Percentiles rank a stretch among this genome's conserved stretches.
Evolutionary conservation across 2,888 invertebrate genomes (phyloP).

Genomic region (Baronia brevicornis): DNA sequence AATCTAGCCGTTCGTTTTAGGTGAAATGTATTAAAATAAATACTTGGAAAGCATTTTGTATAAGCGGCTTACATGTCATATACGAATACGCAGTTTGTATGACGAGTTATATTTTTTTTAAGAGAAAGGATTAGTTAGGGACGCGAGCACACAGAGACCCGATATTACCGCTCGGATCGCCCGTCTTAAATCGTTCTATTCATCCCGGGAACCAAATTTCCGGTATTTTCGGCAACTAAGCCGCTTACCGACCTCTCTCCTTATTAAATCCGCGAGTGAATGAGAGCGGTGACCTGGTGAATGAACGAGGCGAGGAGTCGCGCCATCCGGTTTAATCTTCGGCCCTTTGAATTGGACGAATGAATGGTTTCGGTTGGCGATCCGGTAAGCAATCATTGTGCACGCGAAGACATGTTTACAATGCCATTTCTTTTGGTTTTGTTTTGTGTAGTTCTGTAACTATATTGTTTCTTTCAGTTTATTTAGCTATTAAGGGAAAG

Average conservation of each 20-base stretch:
- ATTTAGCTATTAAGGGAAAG: too few species aligned
- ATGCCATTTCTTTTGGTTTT: too few species aligned
- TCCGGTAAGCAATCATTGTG: constrained; percentile 35
- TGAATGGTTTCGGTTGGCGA: constrained; percentile 24
- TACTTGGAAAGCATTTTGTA: too few species aligned
- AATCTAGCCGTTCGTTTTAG: too few species aligned
- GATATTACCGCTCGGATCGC: constrained; percentile 10
- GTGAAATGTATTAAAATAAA: too few species aligned
- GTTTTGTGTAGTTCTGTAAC: too few species aligned
- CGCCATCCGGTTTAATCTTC: constrained; percentile 24
- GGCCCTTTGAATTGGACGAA: constrained; percentile 17
- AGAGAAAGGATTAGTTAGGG: too few species aligned
- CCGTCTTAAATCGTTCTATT: constrained; percentile 28
- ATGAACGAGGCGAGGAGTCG: constrained; percentile 33
- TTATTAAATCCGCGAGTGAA: constrained; percentile 38
- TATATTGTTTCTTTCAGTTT: too few species aligned
- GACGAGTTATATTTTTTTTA: too few species aligned
- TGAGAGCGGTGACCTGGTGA: constrained; percentile 31
- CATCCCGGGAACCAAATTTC: constrained; percentile 39
- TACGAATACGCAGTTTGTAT: too few species aligned
- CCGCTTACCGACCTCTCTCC: constrained; percentile 50
- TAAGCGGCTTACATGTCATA: too few species aligned
- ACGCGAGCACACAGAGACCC: constrained; percentile 3
- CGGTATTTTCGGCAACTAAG: constrained; percentile 42
- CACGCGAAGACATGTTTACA: too few species aligned